Evolutionary conservation across 2,113 vertebrate genomes (phyloP), one percentile per base, ranked within the genome.

Genomic region (Ailuropoda melanoleuca): DNA sequence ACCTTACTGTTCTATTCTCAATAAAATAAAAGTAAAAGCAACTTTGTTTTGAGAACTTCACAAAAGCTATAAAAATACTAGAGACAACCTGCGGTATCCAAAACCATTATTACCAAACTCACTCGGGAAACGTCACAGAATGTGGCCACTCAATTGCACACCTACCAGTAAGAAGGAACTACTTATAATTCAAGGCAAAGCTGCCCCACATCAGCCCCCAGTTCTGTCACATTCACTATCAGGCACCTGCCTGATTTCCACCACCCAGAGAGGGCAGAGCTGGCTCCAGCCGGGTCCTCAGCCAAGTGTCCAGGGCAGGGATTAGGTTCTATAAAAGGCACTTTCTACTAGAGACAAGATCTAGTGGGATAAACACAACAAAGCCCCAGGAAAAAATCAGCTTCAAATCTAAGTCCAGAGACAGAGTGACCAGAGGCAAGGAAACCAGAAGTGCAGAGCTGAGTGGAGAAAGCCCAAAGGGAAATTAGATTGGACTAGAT

Each of bases 11-110:
- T 96, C 91, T 70, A 46, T 70, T 88, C 55, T 77, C 66, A 88
- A 68, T 68, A 64, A 81, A 96, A 90, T 86, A 66, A 90, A 91
- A 89, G 24, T 39, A 70, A 97, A 94, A 95, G 39, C 88, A 88
- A 88, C 19, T 77, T 88, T 86, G 46, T 50, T 89, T 46, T 24
- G 46, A 86, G 43, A 95, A 80, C 86, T 89, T 86, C 43, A n/a
- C 5, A 14, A 93, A 91, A 74, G 34, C n/a, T 78, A 1, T 39
- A 75, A 68, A 95, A 93, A 62, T 37, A 7, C 46, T 72, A 4
- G 55, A 77, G 58, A 55, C 3, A 55, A 19, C 37, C 48, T 48
- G 17, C 31, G 0, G n/a, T 82, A 43, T 82, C 75, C 31, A 23
- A 72, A 66, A 31, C 8, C 34, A 90, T 70, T 17, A n/a, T n/a